Evolutionary conservation across 2,888 invertebrate genomes (phyloP).

Genomic region (Rotaria macrura): DNA sequence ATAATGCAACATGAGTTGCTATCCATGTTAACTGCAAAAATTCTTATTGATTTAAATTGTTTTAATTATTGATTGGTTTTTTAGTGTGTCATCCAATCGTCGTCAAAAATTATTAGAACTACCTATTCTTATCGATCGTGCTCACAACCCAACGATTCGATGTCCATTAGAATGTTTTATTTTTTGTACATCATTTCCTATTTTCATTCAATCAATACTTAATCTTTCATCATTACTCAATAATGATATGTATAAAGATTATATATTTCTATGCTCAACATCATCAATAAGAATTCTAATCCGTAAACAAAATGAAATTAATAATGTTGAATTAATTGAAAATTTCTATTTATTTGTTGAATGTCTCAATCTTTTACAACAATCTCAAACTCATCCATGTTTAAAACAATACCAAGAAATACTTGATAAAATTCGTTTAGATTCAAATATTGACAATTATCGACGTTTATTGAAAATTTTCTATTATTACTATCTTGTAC

Average conservation of each 20-base stretch:
- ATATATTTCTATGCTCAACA: neutral
- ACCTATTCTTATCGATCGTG: neutral
- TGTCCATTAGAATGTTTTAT: conserved; percentile 3
- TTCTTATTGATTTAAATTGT: too few relatives aligned
- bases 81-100: neutral
- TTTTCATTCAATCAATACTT: neutral
- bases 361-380: neutral
- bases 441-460: neutral
- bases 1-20: too few relatives aligned
- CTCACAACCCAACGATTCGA: neutral
- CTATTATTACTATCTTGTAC: neutral
- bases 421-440: neutral
- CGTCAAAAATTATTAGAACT: neutral
- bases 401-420: neutral
- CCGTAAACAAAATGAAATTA: neutral
- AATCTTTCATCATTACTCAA: neutral
- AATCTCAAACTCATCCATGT: neutral
- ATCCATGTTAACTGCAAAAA: too few relatives aligned
- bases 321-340: neutral
- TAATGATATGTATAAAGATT: neutral
- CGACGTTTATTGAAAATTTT: neutral
- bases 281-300: neutral
- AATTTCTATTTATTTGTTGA: neutral
- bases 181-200: conserved; percentile 13
- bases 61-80: too few relatives aligned